Conservation (phyloP, 2,797 vertebrate genomes). For the Ctenopoma kingsleyae region DNA sequence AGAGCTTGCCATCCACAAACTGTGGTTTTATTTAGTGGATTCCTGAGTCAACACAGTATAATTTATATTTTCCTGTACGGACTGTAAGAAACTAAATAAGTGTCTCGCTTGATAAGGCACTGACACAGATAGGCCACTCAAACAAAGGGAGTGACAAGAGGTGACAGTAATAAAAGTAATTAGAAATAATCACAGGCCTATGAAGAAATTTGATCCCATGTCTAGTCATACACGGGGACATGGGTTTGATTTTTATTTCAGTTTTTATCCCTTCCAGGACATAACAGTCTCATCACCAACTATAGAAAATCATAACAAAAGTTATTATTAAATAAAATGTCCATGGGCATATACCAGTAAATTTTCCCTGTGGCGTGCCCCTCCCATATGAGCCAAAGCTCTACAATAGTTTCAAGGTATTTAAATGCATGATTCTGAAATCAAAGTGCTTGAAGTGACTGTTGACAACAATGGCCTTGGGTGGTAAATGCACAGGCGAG, state of each 20-base stretch:
- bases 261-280: slow-evolving; percentile 35
- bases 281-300: slow-evolving; percentile 39
- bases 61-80: slow-evolving; percentile 53
- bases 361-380: slow-evolving; percentile 14
- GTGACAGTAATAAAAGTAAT: slow-evolving; percentile 12
- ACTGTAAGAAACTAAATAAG: slow-evolving; percentile 61
- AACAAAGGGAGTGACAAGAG: slow-evolving; percentile 40
- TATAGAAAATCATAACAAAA: slow-evolving; percentile 41
- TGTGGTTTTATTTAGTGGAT: slow-evolving; percentile 61
- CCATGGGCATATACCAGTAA: slow-evolving; percentile 36
- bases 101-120: slow-evolving; percentile 85
- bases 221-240: slow-evolving; percentile 19
- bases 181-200: slow-evolving; percentile 39
- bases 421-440: slow-evolving; percentile 45
- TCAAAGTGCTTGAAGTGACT: slow-evolving; percentile 55
- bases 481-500: slow-evolving; percentile 36
- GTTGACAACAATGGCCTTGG: slow-evolving; percentile 50
- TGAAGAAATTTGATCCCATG: slow-evolving; percentile 33
- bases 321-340: slow-evolving; percentile 32
- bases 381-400: slow-evolving; percentile 46
- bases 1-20: slow-evolving; percentile 56
- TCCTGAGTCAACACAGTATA: slow-evolving; percentile 76
- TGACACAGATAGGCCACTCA: slow-evolving; percentile 74
- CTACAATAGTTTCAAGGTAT: slow-evolving; percentile 37
- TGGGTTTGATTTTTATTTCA: slow-evolving; percentile 49